These are phyloP conservation scores for Dyspetes luteomarginatus DNA, from an alignment of 2,888 invertebrate species.

Conservation along the genomic window DNA sequence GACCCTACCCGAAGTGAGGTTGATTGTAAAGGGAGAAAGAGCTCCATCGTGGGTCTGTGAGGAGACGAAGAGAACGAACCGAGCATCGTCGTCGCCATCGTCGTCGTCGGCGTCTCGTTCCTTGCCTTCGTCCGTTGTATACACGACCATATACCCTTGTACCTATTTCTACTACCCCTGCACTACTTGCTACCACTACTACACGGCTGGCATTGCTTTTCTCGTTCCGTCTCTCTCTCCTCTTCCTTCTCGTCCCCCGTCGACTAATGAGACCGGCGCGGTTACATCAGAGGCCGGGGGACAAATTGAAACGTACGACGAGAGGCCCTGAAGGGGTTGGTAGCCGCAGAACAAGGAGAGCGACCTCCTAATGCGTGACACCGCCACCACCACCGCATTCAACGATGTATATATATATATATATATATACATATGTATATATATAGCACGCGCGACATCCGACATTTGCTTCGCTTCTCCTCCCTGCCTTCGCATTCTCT, in stretches of 20 bases:
- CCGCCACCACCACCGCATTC: slow-evolving; percentile 61
- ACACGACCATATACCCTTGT: slow-evolving; percentile 34
- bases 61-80: slow-evolving; percentile 55
- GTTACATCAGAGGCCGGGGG: slow-evolving; percentile 81
- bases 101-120: slow-evolving; percentile 44
- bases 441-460: slow-evolving; percentile 45
- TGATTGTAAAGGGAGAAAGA: slow-evolving; percentile 78
- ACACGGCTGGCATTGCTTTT: slow-evolving; percentile 18
- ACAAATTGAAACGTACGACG: slow-evolving; percentile 82
- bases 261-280: slow-evolving; percentile 81
- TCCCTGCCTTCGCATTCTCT: slow-evolving; percentile 7
- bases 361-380: slow-evolving; percentile 77
- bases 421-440: slow-evolving; percentile 5
- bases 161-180: slow-evolving; percentile 40
- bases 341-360: slow-evolving; percentile 69
- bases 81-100: slow-evolving; percentile 42
- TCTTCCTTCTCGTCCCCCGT: slow-evolving; percentile 61
- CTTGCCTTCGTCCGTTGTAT: slow-evolving; percentile 49
- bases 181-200: slow-evolving; percentile 38
- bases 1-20: slow-evolving; percentile 73
- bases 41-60: slow-evolving; percentile 48
- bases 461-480: slow-evolving; percentile 58
- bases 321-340: slow-evolving; percentile 75
- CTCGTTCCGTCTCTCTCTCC: slow-evolving; percentile 13
- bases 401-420: slow-evolving; percentile 13